Percentiles rank a stretch among this genome's conserved stretches.
These are phyloP conservation scores for Xestia c-nigrum DNA, from an alignment of 2,888 invertebrate species.

Conservation along the genomic window DNA sequence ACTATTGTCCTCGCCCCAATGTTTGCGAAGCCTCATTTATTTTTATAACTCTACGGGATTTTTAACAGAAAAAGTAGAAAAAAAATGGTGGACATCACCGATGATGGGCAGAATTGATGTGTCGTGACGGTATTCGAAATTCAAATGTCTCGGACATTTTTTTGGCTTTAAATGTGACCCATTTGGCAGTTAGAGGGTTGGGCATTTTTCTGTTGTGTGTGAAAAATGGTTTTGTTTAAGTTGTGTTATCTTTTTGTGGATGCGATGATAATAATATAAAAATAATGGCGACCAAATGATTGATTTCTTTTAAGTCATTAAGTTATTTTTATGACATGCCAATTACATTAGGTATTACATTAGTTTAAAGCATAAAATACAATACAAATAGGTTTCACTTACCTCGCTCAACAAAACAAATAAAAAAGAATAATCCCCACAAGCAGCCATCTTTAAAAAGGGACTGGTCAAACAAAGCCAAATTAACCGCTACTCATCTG, in stretches of 20 bases:
- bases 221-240: slow-evolving; percentile 51
- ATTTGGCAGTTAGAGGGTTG: slow-evolving; percentile 66
- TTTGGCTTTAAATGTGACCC: slow-evolving; percentile 63
- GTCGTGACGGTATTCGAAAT: slow-evolving; percentile 79
- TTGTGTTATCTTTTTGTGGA: slow-evolving; percentile 41
- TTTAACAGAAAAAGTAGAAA: slow-evolving; percentile 82
- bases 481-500: slow-evolving; percentile 65
- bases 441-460: slow-evolving; percentile 31
- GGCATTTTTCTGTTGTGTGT: slow-evolving; percentile 52
- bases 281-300: slow-evolving; percentile 8
- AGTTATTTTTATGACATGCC: background rate
- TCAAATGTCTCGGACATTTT: slow-evolving; percentile 74
- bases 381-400: background rate
- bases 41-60: slow-evolving; percentile 86
- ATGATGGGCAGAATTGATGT: slow-evolving; percentile 81
- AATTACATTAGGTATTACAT: background rate
- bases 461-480: slow-evolving; percentile 64
- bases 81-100: slow-evolving; percentile 81
- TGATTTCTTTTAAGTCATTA: no score
- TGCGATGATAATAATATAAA: slow-evolving; percentile 17
- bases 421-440: slow-evolving; percentile 34
- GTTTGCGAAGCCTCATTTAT: slow-evolving; percentile 87
- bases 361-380: background rate
- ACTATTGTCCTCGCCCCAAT: slow-evolving; percentile 89
- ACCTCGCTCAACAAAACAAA: slow-evolving; percentile 22